These are phyloP conservation scores for Brachyptera risi DNA, from an alignment of 2,888 invertebrate genomes.

Conservation along the genomic window DNA sequence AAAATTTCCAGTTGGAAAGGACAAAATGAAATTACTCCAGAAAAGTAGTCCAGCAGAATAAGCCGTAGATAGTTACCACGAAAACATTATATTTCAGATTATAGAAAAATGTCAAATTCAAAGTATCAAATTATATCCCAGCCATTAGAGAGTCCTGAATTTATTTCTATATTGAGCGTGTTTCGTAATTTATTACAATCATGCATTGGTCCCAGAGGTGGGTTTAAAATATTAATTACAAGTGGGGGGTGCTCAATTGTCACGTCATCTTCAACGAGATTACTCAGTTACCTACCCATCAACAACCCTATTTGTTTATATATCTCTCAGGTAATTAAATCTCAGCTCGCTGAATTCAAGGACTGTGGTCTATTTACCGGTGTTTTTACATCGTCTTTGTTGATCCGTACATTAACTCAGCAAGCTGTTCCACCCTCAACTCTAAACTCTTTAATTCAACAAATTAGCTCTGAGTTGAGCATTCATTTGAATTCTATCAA, in stretches of 20 bases:
- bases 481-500: conserved; percentile 15
- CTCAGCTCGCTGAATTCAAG: conserved; percentile 21
- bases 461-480: neutral
- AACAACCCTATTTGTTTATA: conserved; percentile 28
- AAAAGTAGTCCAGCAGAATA: neutral
- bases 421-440: neutral
- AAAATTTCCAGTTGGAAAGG: conserved; percentile 24
- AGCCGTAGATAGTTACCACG: neutral
- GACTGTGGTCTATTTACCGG: conserved; percentile 31
- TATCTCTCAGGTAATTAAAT: conserved; percentile 29
- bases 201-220: conserved; percentile 28
- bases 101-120: conserved; percentile 10
- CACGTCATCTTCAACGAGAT: conserved; percentile 28
- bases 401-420: conserved; percentile 17
- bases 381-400: conserved; percentile 18
- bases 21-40: neutral
- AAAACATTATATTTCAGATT: neutral
- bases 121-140: conserved; percentile 19
- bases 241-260: conserved; percentile 24
- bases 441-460: conserved; percentile 17
- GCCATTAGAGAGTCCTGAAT: conserved; percentile 27
- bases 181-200: conserved; percentile 24
- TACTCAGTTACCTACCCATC: conserved; percentile 24
- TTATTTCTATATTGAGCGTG: conserved; percentile 18
- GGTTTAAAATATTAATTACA: conserved; percentile 30